Base-by-base conservation (phyloP, 2,113 vertebrate genomes). In the Cichladusa arquata region DNA sequence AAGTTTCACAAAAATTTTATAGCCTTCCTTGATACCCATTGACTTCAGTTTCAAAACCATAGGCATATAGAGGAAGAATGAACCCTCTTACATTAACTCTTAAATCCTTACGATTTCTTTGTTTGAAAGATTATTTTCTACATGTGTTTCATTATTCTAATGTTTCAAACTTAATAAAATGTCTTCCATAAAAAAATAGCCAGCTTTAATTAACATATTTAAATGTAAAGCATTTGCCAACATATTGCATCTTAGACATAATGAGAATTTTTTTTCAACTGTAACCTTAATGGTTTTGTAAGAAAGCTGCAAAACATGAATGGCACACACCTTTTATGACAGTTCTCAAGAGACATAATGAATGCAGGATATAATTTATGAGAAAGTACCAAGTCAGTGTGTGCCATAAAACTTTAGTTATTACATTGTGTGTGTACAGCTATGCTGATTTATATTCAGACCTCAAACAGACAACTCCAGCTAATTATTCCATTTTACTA, bases 391-490 rank as follows among this genome's bases (percentile, higher is more conserved):
- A 77, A 88, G 66, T 86, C 42, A 57, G 8, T 33, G 71, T 23
- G 19, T 73, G 50, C n/a, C 56, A 77, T 81, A 95, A 91, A 93
- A 24, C 54, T 95, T 95, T n/a, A 64, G 50, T 73, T 95, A 92
- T 65, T 87, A 36, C 23, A 34, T 5, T 57, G 5, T 76, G 5
- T 40, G 10, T 56, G n/a, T 76, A 56, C 8, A 66, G 38, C 20
- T 50, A 74, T 64, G 20, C 19, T 92, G 54, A 79, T 89, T 85
- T 84, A 62, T 25, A 86, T 86, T 82, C 70, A 91, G 58, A 72
- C 3, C 58, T 79, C 40, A 86, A 61, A 56, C 11, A 65, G 61
- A 67, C 4, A 70, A 26, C 15, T 89, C 4, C 44, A 72, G 45
- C 14, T 74, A 90, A 67, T 81, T 84, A 81, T 53, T 84, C 13